Evolutionary conservation across 1,140 invertebrate genomes (phyloP), one percentile per base, ranked within the genome.

Genomic region (Notospermus geniculatus): DNA sequence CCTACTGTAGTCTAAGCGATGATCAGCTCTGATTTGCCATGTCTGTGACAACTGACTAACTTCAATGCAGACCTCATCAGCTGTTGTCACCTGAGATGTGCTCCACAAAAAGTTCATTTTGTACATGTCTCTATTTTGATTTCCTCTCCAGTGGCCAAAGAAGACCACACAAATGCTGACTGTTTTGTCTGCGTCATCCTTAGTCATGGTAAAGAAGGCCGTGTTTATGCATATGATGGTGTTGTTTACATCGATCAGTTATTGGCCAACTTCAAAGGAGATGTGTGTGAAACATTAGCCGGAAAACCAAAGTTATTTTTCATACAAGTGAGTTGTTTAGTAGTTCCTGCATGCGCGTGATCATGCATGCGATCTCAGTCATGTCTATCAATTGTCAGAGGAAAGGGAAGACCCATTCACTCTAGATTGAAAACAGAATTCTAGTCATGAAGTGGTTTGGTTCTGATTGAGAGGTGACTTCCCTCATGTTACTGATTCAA

Each of bases 181-280:
- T 92, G 90, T 66, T 82, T 95, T 59, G 75, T 90, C 0, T 82
- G 93, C 63, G 87, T 62, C 22, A 87, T 97, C 27, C 79, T 97
- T 46, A 90, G 90, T 57, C 93, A 97, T 78, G 94, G 94, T 25
- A 91, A 94, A 74, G 79, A 89, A 63, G 90, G 90, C 15, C 84
- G 90, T 63, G 78, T 95, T 32, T 92, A 92, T 78, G 91, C 91
- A 17, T 89, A 88, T 73, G 92, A 97, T 81, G 86, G 86, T 43
- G 85, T 61, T 15, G 65, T 71, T 13, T 88, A 94, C 15, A 73
- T 73, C 1, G 61, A 56, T 32, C 82, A 85, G 57, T 81, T 97
- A 45, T 93, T 91, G 88, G 84, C 87, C 23, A 83, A 87, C 59
- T 97, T 97, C 72, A 91, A 90, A 23, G 71, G 72, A 41, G 27